Evolutionary conservation across 2,113 vertebrate genomes (phyloP).

Genomic region (Paraplagusia blochii): DNA sequence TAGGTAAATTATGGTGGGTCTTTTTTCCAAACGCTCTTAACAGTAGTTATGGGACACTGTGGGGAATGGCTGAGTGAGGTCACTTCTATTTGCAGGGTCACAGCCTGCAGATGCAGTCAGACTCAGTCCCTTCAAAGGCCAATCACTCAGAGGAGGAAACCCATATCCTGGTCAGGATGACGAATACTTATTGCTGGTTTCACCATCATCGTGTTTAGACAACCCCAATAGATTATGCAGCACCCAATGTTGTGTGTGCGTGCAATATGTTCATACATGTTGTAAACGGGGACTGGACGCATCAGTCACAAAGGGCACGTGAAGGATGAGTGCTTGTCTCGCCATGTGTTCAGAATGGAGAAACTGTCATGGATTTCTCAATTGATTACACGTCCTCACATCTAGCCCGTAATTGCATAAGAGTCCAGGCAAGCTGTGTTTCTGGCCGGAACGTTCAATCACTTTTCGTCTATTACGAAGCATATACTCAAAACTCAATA

Average conservation of each 20-base stretch:
- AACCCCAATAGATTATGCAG: conserved; percentile 62
- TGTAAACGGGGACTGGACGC: conserved; percentile 51
- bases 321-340: conserved; percentile 66
- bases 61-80: conserved; percentile 24
- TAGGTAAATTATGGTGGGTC: neutral
- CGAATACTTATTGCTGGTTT: conserved; percentile 62
- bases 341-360: conserved; percentile 53
- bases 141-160: conserved; percentile 46
- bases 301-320: conserved; percentile 66
- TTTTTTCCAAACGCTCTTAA: conserved; percentile 20
- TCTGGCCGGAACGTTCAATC: conserved; percentile 54
- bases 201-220: conserved; percentile 66
- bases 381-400: conserved; percentile 64
- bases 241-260: conserved; percentile 48
- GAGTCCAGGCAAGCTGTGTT: conserved; percentile 44
- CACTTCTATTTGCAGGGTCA: conserved; percentile 45
- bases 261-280: conserved; percentile 57
- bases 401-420: conserved; percentile 54
- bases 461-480: conserved; percentile 53
- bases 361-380: conserved; percentile 66
- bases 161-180: conserved; percentile 52
- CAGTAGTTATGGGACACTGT: neutral
- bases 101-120: conserved; percentile 41
- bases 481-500: conserved; percentile 43
- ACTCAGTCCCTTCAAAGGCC: conserved; percentile 36